Evolutionary conservation across 2,797 vertebrate genomes (phyloP), one percentile per base, ranked within the genome.

Genomic region (Lacerta viridis): DNA sequence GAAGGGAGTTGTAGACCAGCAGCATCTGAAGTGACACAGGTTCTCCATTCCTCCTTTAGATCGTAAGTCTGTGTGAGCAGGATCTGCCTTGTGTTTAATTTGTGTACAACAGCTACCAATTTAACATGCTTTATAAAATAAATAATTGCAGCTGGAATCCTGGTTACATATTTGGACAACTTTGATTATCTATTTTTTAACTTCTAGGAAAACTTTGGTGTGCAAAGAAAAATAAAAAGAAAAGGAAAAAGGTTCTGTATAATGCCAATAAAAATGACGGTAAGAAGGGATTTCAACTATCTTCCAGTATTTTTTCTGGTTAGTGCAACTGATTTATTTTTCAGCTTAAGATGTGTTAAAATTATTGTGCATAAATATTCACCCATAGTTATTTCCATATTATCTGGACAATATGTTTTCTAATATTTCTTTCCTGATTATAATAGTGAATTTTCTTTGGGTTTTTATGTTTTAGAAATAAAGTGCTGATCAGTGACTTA

Each of bases 191-290:
- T 91, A 55, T 93, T 96, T 61, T 86, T 92, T 93, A 23, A 0
- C 80, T 89, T 93, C 46, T 93, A 99, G 99, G 99, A 90, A 99
- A 99, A 95, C 97, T 99, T 11, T 99, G 99, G 99, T 99, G 98
- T 18, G 99, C 98, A 0, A 99, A 99, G 97, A 99, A 99, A 94
- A 99, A 99, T 96, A 99, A 99, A 96, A 99, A 98, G 97, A 99
- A 99, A 94, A 97, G 99, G 91, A 99, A 99, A 97, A 99, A 99
- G 88, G 96, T 98, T 92, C 96, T 98, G 66, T 99, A 98, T 95
- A 99, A 99, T 69, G 96, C 98, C 90, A 98, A 99, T 97, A 98
- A 97, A 97, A 99, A 98, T 79, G 99, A 99, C 88, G 98, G 99
- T 99, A 96, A 97, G 68, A 96, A 96, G 50, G 50, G 20, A 74